Conservation (phyloP, 2,797 vertebrate genomes). For the Lophius americanus region DNA sequence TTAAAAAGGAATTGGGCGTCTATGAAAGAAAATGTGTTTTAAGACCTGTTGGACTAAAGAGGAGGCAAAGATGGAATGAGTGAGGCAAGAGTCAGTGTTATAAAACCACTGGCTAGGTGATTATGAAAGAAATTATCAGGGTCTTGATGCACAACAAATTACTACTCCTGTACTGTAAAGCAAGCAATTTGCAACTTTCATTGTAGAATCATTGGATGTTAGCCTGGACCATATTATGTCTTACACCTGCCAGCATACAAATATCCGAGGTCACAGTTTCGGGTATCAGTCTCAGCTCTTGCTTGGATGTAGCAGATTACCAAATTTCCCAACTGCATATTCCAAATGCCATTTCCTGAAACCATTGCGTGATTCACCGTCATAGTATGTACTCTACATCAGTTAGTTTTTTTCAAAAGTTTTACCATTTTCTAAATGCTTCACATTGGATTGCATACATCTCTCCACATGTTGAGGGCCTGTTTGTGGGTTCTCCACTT, state of each 20-base stretch:
- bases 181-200: slow-evolving; percentile 44
- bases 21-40: slow-evolving; percentile 49
- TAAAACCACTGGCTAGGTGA: slow-evolving; percentile 57
- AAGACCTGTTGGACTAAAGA: slow-evolving; percentile 43
- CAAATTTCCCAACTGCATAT: slow-evolving; percentile 54
- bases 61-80: slow-evolving; percentile 51
- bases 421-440: slow-evolving; percentile 23
- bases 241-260: slow-evolving; percentile 44
- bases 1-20: slow-evolving; percentile 44
- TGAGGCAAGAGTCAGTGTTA: slow-evolving; percentile 64
- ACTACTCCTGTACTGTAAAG: slow-evolving; percentile 15
- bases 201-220: slow-evolving; percentile 28
- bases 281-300: slow-evolving; percentile 29
- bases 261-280: slow-evolving; percentile 46
- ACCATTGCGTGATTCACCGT: slow-evolving; percentile 30
- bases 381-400: slow-evolving; percentile 11
- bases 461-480: slow-evolving; percentile 56
- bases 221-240: slow-evolving; percentile 23
- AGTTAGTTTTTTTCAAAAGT: slow-evolving; percentile 42
- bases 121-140: slow-evolving; percentile 60
- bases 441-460: slow-evolving; percentile 42
- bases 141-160: slow-evolving; percentile 60
- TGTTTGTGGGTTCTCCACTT: slow-evolving; percentile 28
- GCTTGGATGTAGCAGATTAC: slow-evolving; percentile 47
- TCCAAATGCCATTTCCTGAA: slow-evolving; percentile 32